Base-by-base conservation (phyloP, 2,113 vertebrate species). In the Puffinus mauretanicus region DNA sequence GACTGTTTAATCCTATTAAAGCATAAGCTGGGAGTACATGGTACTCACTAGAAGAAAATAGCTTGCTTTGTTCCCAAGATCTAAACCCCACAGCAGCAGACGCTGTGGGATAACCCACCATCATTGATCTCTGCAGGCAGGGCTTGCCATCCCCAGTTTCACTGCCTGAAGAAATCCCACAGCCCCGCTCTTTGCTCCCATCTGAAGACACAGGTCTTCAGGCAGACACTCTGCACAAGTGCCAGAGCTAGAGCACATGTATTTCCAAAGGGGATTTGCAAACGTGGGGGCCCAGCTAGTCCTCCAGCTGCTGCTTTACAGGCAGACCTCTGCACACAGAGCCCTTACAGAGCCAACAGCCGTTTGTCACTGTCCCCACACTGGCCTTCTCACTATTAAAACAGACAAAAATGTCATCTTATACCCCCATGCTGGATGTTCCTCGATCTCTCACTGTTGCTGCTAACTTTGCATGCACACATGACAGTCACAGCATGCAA, bases 1-100 rank as follows among this genome's bases (percentile, higher is more conserved):
- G 87, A 49, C 78, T 80, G 57, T 64, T 89, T 93, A 94, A 96
- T 82, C 94, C 86, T 91, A 64, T 96, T 97, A 87, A 60, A 82
- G 26, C 40, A 52, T 67, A 85, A 89, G 24, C 65, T 85, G 69
- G 7, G 70, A 76, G 34, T 72, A 65, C 46, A 67, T 1, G 7
- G 82, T 79, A 72, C 27, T 76, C 52, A 72, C 67, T 71, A 75
- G 27, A 84, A 60, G 25, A 83, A 60, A 94, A 94, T 7, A 65
- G 49, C 49, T 69, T 36, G n/a, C 73, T 91, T 82, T 94, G 70
- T 87, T 87, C 30, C 69, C 1, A 3, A 62, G 81, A 82, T 38
- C 55, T 25, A 34, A 93, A 67, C n/a, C 24, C 61, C 81, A 60
- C 21, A 40, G 78, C 65, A 82, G 44, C 70, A 92, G 46, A 25